Percentiles rank a stretch among this genome's conserved stretches.
Conservation (phyloP, 1,140 invertebrate genomes). For the Adelges cooleyi region DNA sequence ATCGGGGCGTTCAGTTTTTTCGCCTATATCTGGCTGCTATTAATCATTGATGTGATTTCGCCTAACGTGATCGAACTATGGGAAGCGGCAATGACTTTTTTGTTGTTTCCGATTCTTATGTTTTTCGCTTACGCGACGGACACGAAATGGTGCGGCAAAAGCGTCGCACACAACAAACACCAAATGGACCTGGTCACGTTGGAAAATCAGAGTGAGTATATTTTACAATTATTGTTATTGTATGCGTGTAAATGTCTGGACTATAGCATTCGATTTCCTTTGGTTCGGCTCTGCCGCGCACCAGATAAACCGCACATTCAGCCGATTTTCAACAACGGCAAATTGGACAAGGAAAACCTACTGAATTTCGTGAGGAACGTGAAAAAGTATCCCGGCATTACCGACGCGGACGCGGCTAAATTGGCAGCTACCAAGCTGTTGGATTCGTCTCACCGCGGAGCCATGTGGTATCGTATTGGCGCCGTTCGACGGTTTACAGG, state of each 20-base stretch:
- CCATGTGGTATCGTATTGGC: conserved; percentile 51
- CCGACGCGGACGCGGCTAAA: conserved; percentile 47
- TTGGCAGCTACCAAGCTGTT: conserved; percentile 47
- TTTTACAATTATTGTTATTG: background rate
- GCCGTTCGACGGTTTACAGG: conserved; percentile 46
- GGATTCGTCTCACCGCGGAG: conserved; percentile 43
- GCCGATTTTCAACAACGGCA: conserved; percentile 36
- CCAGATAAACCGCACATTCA: background rate
- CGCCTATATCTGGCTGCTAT: conserved; percentile 54
- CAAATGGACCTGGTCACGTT: conserved; percentile 41
- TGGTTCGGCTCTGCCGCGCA: too few relatives aligned
- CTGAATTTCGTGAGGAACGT: conserved; percentile 46
- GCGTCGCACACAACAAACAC: conserved; percentile 31
- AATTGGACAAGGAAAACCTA: conserved; percentile 41
- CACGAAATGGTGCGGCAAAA: conserved; percentile 37
- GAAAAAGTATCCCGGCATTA: conserved; percentile 44
- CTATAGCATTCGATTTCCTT: background rate
- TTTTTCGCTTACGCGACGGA: conserved; percentile 46
- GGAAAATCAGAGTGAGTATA: conserved; percentile 22
- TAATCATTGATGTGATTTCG: conserved; percentile 43
- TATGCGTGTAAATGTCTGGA: background rate
- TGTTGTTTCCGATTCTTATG: conserved; percentile 48
- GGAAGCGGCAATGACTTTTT: conserved; percentile 50
- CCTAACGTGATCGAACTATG: conserved; percentile 47
- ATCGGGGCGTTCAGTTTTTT: conserved; percentile 47